phyloP scores from a whole-genome alignment of 2,113 vertebrate species.

The Festucalex cinctus region DNA sequence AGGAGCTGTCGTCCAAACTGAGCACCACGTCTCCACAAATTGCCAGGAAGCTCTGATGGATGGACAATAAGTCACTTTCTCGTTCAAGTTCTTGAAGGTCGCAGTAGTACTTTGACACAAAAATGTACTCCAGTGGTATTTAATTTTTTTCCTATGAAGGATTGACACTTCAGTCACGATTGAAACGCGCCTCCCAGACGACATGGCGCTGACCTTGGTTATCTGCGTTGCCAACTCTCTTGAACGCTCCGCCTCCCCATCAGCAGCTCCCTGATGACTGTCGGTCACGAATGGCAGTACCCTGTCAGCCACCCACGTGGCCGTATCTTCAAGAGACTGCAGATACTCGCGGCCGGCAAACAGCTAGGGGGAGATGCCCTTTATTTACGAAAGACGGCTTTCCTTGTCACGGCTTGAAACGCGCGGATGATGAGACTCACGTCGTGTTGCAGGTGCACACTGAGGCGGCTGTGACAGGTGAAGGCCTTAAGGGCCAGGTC shows the following conservation, averaged over 20 bases:
- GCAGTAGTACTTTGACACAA: neutral
- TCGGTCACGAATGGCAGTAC: conserved; percentile 73
- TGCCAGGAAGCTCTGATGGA: conserved; percentile 76
- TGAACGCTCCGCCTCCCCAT: conserved; percentile 54
- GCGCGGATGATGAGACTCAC: conserved; percentile 66
- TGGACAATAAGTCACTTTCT: neutral
- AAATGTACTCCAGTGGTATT: neutral
- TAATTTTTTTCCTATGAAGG: neutral
- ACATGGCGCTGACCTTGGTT: conserved; percentile 76
- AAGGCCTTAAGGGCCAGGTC: conserved; percentile 79
- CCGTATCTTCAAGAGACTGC: conserved; percentile 72
- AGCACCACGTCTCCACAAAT: conserved; percentile 81
- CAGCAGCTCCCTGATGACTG: conserved; percentile 45
- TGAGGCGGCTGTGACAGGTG: conserved; percentile 74
- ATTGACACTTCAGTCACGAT: too few species aligned
- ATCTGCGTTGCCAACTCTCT: conserved; percentile 69
- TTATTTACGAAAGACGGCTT: neutral
- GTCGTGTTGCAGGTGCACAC: conserved; percentile 82
- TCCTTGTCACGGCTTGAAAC: neutral
- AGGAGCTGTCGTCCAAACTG: conserved; percentile 74
- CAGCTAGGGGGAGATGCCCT: conserved; percentile 62
- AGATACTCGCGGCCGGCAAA: conserved; percentile 77
- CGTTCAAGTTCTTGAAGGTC: neutral
- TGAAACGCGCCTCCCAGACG: too few species aligned
- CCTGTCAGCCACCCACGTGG: conserved; percentile 79